These are phyloP conservation scores for Barnardius zonarius DNA, from an alignment of 2,113 vertebrate genomes.

Conservation along the genomic window DNA sequence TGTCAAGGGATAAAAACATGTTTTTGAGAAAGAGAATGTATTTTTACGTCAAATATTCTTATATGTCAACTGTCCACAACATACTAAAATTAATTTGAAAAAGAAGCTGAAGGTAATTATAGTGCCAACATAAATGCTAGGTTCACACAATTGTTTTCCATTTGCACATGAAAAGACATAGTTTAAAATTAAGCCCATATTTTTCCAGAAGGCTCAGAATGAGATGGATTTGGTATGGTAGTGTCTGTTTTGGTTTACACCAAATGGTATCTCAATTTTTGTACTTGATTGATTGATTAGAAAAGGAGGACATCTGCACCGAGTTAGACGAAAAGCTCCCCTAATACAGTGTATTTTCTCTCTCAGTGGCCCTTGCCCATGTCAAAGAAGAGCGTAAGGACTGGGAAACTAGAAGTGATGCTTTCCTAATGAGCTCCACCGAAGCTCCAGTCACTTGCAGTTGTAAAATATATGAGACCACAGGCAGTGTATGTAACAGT, in stretches of 20 bases:
- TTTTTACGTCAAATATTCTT: neutral
- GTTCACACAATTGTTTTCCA: fast-evolving
- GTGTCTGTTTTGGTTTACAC: neutral
- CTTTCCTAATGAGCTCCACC: neutral
- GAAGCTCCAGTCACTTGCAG: neutral
- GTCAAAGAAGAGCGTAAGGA: neutral
- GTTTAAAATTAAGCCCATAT: neutral
- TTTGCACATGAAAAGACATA: neutral
- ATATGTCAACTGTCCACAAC: neutral
- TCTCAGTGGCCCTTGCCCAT: neutral
- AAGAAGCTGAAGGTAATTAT: neutral
- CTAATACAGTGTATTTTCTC: neutral
- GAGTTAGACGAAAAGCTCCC: neutral
- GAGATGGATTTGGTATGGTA: neutral
- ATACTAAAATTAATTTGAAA: neutral
- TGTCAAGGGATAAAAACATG: neutral
- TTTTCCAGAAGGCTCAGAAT: neutral
- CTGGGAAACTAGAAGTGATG: neutral
- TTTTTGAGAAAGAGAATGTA: neutral
- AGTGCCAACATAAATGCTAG: neutral
- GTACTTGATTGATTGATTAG: neutral
- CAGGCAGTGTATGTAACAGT: neutral
- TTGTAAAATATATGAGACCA: neutral
- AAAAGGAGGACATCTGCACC: neutral
- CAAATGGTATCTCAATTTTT: neutral